Evolutionary conservation across 2,888 invertebrate species (phyloP).

Genomic region (Syrista parreyssii): DNA sequence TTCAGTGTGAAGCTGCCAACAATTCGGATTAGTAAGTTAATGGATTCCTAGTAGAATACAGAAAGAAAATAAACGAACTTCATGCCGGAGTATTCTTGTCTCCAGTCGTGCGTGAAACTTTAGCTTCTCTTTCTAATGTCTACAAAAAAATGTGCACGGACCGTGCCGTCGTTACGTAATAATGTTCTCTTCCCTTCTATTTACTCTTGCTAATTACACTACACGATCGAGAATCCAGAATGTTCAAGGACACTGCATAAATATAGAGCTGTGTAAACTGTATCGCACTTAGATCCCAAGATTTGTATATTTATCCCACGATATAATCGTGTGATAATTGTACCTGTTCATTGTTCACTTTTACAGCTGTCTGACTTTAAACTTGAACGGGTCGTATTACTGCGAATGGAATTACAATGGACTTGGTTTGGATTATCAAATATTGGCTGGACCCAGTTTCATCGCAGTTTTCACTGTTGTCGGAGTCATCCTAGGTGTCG

Average conservation of each 20-base stretch:
- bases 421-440: constrained; percentile 90
- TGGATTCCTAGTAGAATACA: background rate
- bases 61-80: background rate
- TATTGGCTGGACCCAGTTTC: constrained; percentile 92
- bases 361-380: constrained; percentile 73
- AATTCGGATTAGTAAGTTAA: constrained; percentile 68
- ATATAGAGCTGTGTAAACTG: background rate
- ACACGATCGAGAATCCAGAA: background rate
- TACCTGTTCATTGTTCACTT: background rate
- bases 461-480: constrained; percentile 91
- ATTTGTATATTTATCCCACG: no score
- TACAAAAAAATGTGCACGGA: constrained; percentile 21
- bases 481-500: constrained; percentile 85
- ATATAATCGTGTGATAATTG: background rate
- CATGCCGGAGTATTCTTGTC: constrained; percentile 5
- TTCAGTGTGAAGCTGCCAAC: constrained; percentile 70
- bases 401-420: constrained; percentile 96
- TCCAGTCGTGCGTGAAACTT: constrained; percentile 26
- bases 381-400: constrained; percentile 78
- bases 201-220: background rate
- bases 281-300: no score
- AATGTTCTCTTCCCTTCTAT: constrained; percentile 21
- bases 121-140: constrained; percentile 17
- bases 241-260: background rate
- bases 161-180: constrained; percentile 27